phyloP scores from a whole-genome alignment of 2,888 invertebrate genomes.

The Tetropium fuscum region DNA sequence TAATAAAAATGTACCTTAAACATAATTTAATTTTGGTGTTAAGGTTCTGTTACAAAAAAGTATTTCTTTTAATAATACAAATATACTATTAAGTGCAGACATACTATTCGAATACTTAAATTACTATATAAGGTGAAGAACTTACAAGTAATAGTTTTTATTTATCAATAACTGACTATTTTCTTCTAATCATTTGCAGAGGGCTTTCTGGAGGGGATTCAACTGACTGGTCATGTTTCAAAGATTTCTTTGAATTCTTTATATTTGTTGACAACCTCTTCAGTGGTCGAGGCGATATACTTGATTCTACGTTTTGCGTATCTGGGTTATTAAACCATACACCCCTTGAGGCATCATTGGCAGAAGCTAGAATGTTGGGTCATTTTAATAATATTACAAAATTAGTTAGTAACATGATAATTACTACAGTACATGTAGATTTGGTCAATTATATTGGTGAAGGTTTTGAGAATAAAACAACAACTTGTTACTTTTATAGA shows the following conservation, averaged over 20 bases:
- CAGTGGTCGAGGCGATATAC: constrained; percentile 76
- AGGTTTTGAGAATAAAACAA: no score
- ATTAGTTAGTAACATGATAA: no score
- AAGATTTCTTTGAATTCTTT: constrained; percentile 60
- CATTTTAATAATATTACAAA: no score
- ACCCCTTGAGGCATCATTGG: constrained; percentile 58
- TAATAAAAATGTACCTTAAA: constrained; percentile 13
- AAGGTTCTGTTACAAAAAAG: not conserved
- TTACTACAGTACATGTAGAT: no score
- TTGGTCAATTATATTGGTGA: no score
- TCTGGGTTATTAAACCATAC: constrained; percentile 63
- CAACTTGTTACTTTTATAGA: no score
- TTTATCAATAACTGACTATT: constrained; percentile 46
- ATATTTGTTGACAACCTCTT: constrained; percentile 71
- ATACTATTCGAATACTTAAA: constrained; percentile 2
- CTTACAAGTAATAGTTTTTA: constrained; percentile 11
- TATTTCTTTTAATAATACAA: constrained; percentile 24
- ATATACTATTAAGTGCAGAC: constrained; percentile 30
- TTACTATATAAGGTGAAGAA: constrained; percentile 1
- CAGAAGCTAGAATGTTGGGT: constrained; percentile 50
- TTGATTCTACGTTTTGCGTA: constrained; percentile 61
- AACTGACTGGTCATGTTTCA: constrained; percentile 57
- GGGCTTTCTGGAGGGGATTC: constrained; percentile 65
- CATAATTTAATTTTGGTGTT: constrained; percentile 23
- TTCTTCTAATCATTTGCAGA: constrained; percentile 58